Percentiles rank a stretch among this genome's conserved stretches.
These are phyloP conservation scores for Drosophila rubida DNA, from an alignment of 2,888 invertebrate species.

Conservation along the genomic window DNA sequence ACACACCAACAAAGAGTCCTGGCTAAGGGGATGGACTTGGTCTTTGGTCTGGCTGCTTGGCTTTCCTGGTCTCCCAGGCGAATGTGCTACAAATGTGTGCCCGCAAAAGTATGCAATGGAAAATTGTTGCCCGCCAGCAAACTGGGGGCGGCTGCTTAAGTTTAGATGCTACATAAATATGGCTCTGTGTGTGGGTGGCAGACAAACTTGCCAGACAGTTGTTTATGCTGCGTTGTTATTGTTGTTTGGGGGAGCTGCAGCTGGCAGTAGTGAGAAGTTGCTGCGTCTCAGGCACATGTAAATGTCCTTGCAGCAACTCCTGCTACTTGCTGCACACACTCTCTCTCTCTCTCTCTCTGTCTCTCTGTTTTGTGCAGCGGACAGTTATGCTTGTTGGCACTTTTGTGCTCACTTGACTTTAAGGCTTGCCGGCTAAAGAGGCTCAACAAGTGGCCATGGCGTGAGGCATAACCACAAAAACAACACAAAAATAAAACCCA, in stretches of 20 bases:
- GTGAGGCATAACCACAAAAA: slow-evolving; percentile 28
- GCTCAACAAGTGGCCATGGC: slow-evolving; percentile 64
- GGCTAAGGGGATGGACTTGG: slow-evolving; percentile 21
- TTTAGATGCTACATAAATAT: slow-evolving; percentile 3
- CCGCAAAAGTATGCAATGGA: slow-evolving; percentile 66
- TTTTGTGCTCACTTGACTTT: slow-evolving; percentile 70
- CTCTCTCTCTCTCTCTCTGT: slow-evolving; percentile 24
- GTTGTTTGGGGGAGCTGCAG: slow-evolving; percentile 11
- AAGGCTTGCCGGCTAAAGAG: slow-evolving; percentile 53
- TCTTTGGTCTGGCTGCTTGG: slow-evolving; percentile 20
- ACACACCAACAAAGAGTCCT: background rate
- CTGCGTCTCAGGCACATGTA: slow-evolving; percentile 52
- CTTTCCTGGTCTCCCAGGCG: slow-evolving; percentile 69
- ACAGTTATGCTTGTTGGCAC: slow-evolving; percentile 41
- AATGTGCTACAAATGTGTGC: slow-evolving; percentile 76
- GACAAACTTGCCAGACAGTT: slow-evolving; percentile 37
- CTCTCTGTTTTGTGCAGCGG: slow-evolving; percentile 48
- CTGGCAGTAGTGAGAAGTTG: slow-evolving; percentile 21
- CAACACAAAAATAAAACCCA: background rate
- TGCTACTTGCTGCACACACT: background rate
- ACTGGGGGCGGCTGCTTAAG: slow-evolving; percentile 42
- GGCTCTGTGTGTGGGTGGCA: slow-evolving; percentile 6
- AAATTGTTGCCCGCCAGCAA: slow-evolving; percentile 43
- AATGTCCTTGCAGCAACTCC: slow-evolving; percentile 54
- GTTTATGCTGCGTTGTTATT: slow-evolving; percentile 8